Conservation (phyloP, 1,140 invertebrate species). For the Pseudomyrmex dendroicus region DNA sequence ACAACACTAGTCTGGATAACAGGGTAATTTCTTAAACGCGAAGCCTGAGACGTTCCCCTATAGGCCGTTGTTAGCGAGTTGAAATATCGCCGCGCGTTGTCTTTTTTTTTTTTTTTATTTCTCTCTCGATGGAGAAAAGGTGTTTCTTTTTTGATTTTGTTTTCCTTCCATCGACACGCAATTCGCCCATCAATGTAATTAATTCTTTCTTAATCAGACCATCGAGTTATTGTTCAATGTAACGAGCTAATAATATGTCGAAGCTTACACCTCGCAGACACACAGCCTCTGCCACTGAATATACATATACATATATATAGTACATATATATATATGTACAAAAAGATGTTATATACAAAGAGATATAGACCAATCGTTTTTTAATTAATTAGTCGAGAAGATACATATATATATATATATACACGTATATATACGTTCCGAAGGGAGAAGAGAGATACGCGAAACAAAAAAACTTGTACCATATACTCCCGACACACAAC, state of each 20-base stretch:
- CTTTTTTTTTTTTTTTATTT: neutral
- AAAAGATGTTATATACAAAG: conserved; percentile 72
- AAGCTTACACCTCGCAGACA: conserved; percentile 81
- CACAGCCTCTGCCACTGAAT: conserved; percentile 78
- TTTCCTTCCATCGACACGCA: neutral
- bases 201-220: conserved; percentile 79
- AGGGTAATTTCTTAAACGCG: conserved; percentile 71
- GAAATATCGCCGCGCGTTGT: conserved; percentile 16
- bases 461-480: conserved; percentile 19
- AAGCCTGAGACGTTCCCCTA: conserved; percentile 16
- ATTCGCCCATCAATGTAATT: neutral
- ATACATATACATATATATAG: conserved; percentile 75
- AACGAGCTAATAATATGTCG: conserved; percentile 68
- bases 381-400: conserved; percentile 70
- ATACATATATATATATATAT: too few species aligned
- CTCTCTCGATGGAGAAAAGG: neutral
- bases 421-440: neutral
- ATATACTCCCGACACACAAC: neutral
- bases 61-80: conserved; percentile 37
- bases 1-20: conserved; percentile 72
- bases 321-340: conserved; percentile 71
- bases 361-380: conserved; percentile 73
- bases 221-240: conserved; percentile 77
- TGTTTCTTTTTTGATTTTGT: too few species aligned
- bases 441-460: neutral